Percentiles rank a stretch among this genome's conserved stretches.
Conservation (phyloP, 2,888 invertebrate genomes). For the Phengaris alcon region DNA sequence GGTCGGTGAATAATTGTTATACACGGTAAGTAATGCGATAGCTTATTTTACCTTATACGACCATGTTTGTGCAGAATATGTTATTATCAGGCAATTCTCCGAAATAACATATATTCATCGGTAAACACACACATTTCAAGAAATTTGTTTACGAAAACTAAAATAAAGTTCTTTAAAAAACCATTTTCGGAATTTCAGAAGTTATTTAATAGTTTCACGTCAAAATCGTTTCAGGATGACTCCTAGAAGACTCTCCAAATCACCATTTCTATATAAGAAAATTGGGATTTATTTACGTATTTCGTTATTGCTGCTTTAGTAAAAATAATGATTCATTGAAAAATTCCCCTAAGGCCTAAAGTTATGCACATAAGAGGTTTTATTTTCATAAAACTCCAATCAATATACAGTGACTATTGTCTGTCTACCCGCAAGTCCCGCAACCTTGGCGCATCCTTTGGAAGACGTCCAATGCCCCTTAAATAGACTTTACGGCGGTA, state of each 20-base stretch:
- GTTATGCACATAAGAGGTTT: background rate
- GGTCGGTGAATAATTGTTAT: slow-evolving; percentile 7
- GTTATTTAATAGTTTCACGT: background rate
- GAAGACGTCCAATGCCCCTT: slow-evolving; percentile 34
- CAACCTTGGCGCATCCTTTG: slow-evolving; percentile 36
- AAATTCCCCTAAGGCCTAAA: background rate
- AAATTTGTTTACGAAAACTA: background rate
- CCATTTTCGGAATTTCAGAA: background rate
- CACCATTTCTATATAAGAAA: too few relatives aligned
- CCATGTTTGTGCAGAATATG: slow-evolving; percentile 10
- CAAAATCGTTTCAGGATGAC: background rate
- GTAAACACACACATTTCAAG: background rate
- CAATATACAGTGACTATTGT: slow-evolving; percentile 23
- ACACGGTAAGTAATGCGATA: slow-evolving; percentile 1
- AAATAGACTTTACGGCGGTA: slow-evolving; percentile 19
- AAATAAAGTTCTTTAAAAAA: background rate
- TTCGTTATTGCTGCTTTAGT: too few relatives aligned
- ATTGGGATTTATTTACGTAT: too few relatives aligned
- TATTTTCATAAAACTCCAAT: slow-evolving; percentile 10
- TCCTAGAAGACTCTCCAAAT: too few relatives aligned
- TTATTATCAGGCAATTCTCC: slow-evolving; percentile 4
- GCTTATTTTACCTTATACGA: slow-evolving; percentile 9
- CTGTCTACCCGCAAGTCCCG: slow-evolving; percentile 22
- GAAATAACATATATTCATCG: slow-evolving; percentile 8
- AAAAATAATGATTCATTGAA: too few relatives aligned